Evolutionary conservation across 2,888 invertebrate genomes (phyloP), one percentile per base, ranked within the genome.

Genomic region (Anaspis maculata): DNA sequence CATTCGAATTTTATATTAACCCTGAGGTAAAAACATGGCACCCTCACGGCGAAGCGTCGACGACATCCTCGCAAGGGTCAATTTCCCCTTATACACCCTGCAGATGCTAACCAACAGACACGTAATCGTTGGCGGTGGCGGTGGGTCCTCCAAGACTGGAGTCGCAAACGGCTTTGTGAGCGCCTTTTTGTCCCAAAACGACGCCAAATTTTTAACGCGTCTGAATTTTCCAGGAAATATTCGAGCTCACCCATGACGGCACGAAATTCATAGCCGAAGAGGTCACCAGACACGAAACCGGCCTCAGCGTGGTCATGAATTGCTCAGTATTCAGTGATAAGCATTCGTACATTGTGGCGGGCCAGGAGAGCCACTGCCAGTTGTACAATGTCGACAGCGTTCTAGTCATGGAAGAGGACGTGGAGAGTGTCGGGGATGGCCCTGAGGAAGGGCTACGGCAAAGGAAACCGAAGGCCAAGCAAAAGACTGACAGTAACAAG

Each of bases 101-200:
- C 85, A 88, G 68, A 85, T 89, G 72, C 70, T 96, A 38, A 89
- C 89, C 15, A 88, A 87, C 66, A 77, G 91, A 48, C 94, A 95
- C 71, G 83, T 97, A 52, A 70, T 98, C 41, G 91, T 98, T 27
- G 96, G 90, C 42, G 98, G 97, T 32, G 97, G 97, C 32, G 98
- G 97, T 39, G 97, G 98, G 35, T 84, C 90, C 21, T 84, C 95
- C 10, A 95, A 94, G 66, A 96, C 96, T 26, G 98, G 98, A 32
- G 89, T 98, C 34, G 85, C 87, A 21, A 98, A 98, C 75, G 91
- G 92, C 63, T 90, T 98, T 70, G 95, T 91, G 71, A 82, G 88
- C 79, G 39, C n/a, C n/a, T n/a, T n/a, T n/a, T n/a, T n/a, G n/a
- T n/a, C n/a, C n/a, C n/a, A n/a, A 39, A 39, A 21, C 25, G 6